Evolutionary conservation across 2,797 vertebrate species (phyloP), one percentile per base, ranked within the genome.

Genomic region (Carduelis carduelis): DNA sequence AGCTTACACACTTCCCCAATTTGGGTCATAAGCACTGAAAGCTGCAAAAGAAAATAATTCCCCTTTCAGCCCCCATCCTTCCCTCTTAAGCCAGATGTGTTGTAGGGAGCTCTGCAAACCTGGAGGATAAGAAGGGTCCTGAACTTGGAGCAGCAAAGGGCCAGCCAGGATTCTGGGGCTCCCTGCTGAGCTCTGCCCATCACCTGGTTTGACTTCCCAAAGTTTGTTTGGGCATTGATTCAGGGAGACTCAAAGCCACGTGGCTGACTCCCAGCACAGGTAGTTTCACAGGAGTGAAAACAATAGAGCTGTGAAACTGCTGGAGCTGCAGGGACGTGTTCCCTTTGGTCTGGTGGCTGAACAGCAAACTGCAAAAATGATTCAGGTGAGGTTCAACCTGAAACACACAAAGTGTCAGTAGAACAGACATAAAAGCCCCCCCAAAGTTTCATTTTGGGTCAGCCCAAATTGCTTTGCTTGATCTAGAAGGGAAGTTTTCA

Each of bases 231-330:
- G 93, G 96, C 89, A 37, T 13, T 0, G 6, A 20, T 86, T 95
- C 89, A 95, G 87, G 74, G 63, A 94, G 70, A 28, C 63, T 86
- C 60, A 32, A 78, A 94, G 79, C 61, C 91, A 65, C 18, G 30
- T 76, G 90, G 84, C 75, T 79, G 77, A 59, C 76, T 94, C 91
- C 79, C 72, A 95, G 93, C 89, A 82, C 59, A 61, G 91, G 91
- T 86, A 93, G 85, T 88, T 95, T 87, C 89, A 52, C 57, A 78
- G 87, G 78, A 97, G 46, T 0, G 27, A 63, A 89, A 95, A 95
- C 92, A 95, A 95, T 92, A n/a, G 76, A 55, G 56, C 61, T 86
- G 91, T 93, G 93, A 85, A 77, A 44, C 61, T 91, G 68, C 21
- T 0, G 11, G 94, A 95, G 93, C 90, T 95, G 94, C 56, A 94